Base-by-base conservation (phyloP, 2,888 invertebrate species). In the Parapristionchus giblindavisi region DNA sequence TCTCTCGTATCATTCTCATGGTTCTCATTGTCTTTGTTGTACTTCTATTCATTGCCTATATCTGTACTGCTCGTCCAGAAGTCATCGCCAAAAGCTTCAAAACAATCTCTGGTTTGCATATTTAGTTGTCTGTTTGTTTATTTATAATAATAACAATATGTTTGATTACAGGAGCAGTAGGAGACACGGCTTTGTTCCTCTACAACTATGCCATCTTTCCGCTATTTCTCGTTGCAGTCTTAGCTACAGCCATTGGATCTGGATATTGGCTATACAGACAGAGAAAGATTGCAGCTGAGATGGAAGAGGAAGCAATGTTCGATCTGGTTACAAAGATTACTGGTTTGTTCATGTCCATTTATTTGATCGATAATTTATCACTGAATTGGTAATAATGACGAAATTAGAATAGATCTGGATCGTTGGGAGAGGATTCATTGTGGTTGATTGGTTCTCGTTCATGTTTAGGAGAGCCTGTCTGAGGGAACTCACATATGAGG, bases 201-300 rank as follows among this genome's bases (percentile, higher is more conserved):
- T 85, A 84, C 75, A 79, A 71, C 8, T 85, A 85, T 63, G 83
- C 85, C 34, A 77, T 85, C 38, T 66, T 84, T 8, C 85, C 85
- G 0, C 77, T 79, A 6, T 40, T 81, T 29, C 60, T 75, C 11
- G 54, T 78, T 40, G 68, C 65, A 34, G 43, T 76, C 21, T 78
- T 77, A 11, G 77, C 75, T 29, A 43, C 79, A 6, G 24, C 80
- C 24, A 65, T 75, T 8, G 76, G 68, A 34, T 78, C 76, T 14
- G 32, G 76, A 58, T 85, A 78, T 51, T 79, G 80, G 54, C 75
- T 78, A 2, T 77, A 82, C 63, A 76, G 76, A 8, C 75, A 77
- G 36, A 78, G 80, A 52, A 76, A 81, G 29, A 75, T 71, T 36
- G 71, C 43, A 8, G 77, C 79, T 36, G 78, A 68, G 1, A 43